Evolutionary conservation across 2,113 vertebrate genomes (phyloP), one percentile per base, ranked within the genome.

Genomic region (human (Homo sapiens)): DNA sequence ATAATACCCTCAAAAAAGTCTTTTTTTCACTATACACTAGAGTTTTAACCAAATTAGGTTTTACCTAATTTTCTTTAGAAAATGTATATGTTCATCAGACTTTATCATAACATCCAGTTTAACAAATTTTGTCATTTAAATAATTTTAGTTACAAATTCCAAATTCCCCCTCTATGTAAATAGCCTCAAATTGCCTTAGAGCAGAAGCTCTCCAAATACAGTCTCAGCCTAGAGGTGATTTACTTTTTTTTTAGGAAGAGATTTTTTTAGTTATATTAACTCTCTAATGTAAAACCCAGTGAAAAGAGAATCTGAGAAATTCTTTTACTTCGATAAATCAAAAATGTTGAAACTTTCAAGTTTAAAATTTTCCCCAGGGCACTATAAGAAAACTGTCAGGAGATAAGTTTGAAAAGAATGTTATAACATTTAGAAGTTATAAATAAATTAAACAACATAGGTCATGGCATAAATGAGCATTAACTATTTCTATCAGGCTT

Each of bases 391-490:
- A 97, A 97, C 95, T 98, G 97, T 96, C 94, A 97, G 97, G 93
- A 97, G 97, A 97, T 96, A 96, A 97, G 94, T 97, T 97, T 97
- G 82, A 98, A 97, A 98, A 97, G 90, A 98, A 97, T 97, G 85
- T 97, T 98, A 97, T 87, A 97, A 97, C 94, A 97, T 97, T 98
- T 97, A 97, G 93, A 97, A 96, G 97, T 97, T 98, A 98, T 98
- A 98, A 98, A 98, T 98, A 98, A 98, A 97, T 98, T 97, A 98
- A 97, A 97, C 94, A 98, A 97, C 97, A 97, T 95, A 97, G 97
- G 98, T 97, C 97, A 97, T 95, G 75, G 94, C 91, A 97, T 96
- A 98, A 97, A 96, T 98, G 97, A 97, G 85, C 55, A 97, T 97
- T 98, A 97, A 97, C 96, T 96, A 96, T 97, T 97, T 97, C 97